These are phyloP conservation scores for Eulemur mongoz DNA, from an alignment of 2,797 vertebrate species.

Conservation along the genomic window DNA sequence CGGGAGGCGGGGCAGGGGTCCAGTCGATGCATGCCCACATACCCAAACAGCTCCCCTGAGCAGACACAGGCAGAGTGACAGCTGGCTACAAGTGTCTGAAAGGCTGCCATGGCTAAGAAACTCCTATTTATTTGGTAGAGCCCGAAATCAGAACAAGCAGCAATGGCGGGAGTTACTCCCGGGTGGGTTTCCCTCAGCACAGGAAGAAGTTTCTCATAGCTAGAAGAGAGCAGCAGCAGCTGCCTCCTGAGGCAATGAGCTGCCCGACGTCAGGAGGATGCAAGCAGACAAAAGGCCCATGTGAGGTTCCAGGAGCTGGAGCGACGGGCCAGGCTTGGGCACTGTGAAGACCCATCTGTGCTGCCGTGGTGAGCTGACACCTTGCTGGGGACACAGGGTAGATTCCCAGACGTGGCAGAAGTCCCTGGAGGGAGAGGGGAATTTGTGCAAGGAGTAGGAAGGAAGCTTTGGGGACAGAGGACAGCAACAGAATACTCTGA, in stretches of 20 bases:
- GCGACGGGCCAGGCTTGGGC: neutral
- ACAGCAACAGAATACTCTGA: neutral
- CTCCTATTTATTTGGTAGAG: neutral
- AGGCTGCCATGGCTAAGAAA: neutral
- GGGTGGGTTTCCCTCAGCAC: neutral
- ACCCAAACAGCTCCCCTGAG: neutral
- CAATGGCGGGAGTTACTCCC: neutral
- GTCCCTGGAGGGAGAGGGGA: neutral
- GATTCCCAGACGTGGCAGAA: neutral
- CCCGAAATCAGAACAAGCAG: neutral
- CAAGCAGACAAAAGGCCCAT: neutral
- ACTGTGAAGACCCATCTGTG: neutral
- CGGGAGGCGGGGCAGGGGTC: neutral
- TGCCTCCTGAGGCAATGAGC: neutral
- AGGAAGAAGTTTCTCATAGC: neutral
- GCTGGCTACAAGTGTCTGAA: neutral
- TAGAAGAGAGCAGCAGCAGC: neutral
- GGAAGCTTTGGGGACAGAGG: neutral
- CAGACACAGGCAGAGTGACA: fast-evolving
- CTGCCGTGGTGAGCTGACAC: neutral
- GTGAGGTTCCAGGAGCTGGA: neutral
- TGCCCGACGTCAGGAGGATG: neutral
- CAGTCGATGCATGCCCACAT: neutral
- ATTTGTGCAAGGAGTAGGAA: neutral
- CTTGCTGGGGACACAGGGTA: neutral